Percentiles rank a stretch among this genome's conserved stretches.
phyloP scores from a whole-genome alignment of 2,113 vertebrate genomes.

The Syngnathoides biaculeatus region DNA sequence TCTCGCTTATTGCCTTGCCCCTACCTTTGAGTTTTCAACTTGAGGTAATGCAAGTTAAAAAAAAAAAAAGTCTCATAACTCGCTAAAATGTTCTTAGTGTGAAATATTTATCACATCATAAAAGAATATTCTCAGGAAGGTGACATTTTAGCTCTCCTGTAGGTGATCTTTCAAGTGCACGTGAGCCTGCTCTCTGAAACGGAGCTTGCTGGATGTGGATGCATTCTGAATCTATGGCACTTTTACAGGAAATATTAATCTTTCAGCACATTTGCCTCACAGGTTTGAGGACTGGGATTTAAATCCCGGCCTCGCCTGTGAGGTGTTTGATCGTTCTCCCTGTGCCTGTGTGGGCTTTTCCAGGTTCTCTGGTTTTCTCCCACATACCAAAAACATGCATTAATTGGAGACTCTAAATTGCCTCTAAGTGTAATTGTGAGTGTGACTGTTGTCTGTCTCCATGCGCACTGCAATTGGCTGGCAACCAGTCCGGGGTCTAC shows the following conservation, averaged over 20 bases:
- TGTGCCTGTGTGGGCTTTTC: too few species aligned
- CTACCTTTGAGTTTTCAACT: conserved; percentile 30
- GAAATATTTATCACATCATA: conserved; percentile 66
- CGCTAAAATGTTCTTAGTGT: conserved; percentile 59
- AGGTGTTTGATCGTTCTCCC: too few species aligned
- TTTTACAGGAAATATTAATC: conserved; percentile 12
- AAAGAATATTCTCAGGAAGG: conserved; percentile 50
- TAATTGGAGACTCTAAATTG: too few species aligned
- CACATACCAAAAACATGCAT: too few species aligned
- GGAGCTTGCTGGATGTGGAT: background rate
- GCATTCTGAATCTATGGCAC: conserved; percentile 14
- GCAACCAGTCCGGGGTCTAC: too few species aligned
- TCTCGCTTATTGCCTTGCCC: conserved; percentile 11
- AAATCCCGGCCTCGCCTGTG: too few species aligned
- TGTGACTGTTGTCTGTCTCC: too few species aligned
- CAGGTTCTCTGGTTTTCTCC: too few species aligned
- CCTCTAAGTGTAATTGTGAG: too few species aligned
- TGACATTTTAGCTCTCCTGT: conserved; percentile 47
- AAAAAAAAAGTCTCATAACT: conserved; percentile 36
- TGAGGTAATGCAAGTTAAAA: conserved; percentile 38
- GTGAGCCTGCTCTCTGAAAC: conserved; percentile 17
- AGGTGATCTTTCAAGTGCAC: conserved; percentile 32
- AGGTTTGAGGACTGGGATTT: too few species aligned
- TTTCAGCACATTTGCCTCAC: too few species aligned
- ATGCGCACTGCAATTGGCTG: too few species aligned